Conservation (phyloP, 2,888 invertebrate species). For the Argyra leucocephala region DNA sequence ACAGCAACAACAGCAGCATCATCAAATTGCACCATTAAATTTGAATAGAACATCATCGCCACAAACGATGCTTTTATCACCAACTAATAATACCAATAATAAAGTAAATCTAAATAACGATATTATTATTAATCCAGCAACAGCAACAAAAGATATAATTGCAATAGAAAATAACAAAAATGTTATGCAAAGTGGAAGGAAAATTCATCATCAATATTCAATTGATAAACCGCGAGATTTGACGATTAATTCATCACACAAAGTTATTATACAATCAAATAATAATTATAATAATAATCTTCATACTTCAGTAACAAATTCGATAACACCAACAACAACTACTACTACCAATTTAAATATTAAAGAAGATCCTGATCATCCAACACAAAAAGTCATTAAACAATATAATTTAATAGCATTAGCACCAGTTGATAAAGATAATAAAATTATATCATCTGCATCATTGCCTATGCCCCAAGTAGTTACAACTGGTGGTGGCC, state of each 20-base stretch:
- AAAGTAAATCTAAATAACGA: background rate
- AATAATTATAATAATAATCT: background rate
- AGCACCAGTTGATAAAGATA: conserved; percentile 27
- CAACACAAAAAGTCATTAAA: conserved; percentile 33
- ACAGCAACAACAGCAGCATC: background rate
- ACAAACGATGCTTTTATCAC: background rate
- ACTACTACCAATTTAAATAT: background rate
- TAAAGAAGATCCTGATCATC: conserved; percentile 31
- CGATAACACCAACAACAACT: background rate
- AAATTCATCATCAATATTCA: conserved; percentile 1
- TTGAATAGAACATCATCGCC: conserved; percentile 1
- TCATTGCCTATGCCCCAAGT: conserved; percentile 29
- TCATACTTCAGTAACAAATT: background rate
- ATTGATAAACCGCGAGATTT: background rate
- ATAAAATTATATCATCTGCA: conserved; percentile 24
- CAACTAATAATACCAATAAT: background rate
- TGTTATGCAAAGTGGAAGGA: background rate
- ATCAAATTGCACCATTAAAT: background rate
- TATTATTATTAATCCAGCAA: background rate
- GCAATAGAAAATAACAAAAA: background rate
- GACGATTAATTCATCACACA: conserved; percentile 17
- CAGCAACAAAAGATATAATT: background rate
- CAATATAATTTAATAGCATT: conserved; percentile 30
- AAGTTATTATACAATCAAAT: conserved; percentile 11
- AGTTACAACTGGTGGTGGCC: conserved; percentile 42